These are phyloP conservation scores for Esox masquinongy DNA, from an alignment of 2,797 vertebrate genomes.

Conservation along the genomic window DNA sequence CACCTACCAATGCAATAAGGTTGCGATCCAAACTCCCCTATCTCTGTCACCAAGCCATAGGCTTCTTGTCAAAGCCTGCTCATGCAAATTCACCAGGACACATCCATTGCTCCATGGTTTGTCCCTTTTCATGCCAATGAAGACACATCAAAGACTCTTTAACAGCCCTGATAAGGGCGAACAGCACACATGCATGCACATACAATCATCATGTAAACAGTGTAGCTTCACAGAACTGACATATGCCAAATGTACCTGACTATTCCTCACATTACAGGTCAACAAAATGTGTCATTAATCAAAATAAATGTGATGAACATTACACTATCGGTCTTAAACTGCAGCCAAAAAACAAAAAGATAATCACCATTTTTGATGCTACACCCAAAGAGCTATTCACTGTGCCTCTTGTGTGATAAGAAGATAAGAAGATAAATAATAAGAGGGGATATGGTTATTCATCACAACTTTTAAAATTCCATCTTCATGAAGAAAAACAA, in stretches of 20 bases:
- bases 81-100: conserved; percentile 39
- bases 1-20: conserved; percentile 33
- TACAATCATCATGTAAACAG: conserved; percentile 9
- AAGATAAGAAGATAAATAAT: conserved; percentile 50
- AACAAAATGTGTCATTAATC: neutral
- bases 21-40: conserved; percentile 32
- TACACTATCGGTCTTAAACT: neutral
- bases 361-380: neutral
- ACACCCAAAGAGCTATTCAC: neutral
- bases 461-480: conserved; percentile 76
- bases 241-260: neutral
- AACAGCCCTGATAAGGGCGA: conserved; percentile 32
- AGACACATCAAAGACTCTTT: conserved; percentile 58
- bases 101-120: conserved; percentile 48
- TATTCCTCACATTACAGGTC: neutral
- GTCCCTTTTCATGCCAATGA: conserved; percentile 56
- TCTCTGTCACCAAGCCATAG: conserved; percentile 24
- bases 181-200: conserved; percentile 51
- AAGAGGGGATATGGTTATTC: conserved; percentile 64
- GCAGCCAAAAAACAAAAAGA: neutral
- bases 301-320: neutral
- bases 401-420: conserved; percentile 47
- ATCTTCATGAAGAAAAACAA: conserved; percentile 80
- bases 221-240: conserved; percentile 26
- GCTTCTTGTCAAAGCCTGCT: conserved; percentile 22